A percentile compares a stretch with the other conserved stretches of the same genome.
phyloP scores from a whole-genome alignment of 2,113 vertebrate species.

The Paralichthys olivaceus region DNA sequence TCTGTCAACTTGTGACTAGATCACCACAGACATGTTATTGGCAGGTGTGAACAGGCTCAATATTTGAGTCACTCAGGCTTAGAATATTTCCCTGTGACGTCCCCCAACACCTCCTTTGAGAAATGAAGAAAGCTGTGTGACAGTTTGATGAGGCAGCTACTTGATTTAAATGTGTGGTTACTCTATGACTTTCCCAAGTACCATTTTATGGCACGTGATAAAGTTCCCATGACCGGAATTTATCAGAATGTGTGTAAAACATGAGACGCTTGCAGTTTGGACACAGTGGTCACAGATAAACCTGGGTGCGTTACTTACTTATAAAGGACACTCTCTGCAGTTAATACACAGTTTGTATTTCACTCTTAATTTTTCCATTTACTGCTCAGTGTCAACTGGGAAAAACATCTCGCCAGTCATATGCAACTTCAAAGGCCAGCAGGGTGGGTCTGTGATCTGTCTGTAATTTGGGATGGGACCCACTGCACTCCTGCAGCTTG shows the following conservation, averaged over 20 bases:
- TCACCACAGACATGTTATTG: background rate
- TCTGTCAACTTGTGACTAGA: background rate
- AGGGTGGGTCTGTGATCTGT: constrained; percentile 5
- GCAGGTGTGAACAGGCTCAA: background rate
- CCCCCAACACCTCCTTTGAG: background rate
- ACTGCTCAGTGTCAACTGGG: constrained; percentile 11
- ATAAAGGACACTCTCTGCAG: background rate
- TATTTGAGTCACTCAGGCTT: background rate
- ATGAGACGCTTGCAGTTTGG: background rate
- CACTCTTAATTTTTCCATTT: constrained; percentile 14
- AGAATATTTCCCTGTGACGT: constrained; percentile 14
- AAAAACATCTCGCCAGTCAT: constrained; percentile 1
- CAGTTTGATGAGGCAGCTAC: background rate
- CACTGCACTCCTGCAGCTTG: background rate
- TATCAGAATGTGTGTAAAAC: constrained; percentile 9
- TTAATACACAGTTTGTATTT: constrained; percentile 13
- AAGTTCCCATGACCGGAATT: constrained; percentile 2
- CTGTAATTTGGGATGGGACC: constrained; percentile 18
- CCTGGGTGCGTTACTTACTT: background rate
- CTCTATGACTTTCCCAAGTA: background rate
- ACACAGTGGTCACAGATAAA: background rate
- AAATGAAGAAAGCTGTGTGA: constrained; percentile 8
- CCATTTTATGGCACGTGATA: background rate
- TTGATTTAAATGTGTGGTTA: background rate
- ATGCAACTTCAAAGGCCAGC: constrained; percentile 30